Evolutionary conservation across 2,113 vertebrate species (phyloP), one percentile per base, ranked within the genome.

Genomic region (Ageneiosus marmoratus): DNA sequence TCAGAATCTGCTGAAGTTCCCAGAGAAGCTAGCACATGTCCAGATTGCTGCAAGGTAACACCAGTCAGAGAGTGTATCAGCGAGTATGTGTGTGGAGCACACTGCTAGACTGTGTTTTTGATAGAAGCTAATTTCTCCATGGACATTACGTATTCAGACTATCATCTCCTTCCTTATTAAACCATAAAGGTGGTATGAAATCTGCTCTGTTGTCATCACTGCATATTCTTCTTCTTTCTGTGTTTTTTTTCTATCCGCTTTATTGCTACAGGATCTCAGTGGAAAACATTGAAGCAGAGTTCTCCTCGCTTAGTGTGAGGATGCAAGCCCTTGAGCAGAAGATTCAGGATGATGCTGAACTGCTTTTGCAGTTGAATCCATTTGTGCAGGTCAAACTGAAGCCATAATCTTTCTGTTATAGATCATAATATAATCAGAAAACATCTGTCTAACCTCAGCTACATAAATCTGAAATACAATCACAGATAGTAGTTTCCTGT

Each of bases 41-140:
- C 96, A 97, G 79, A 96, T 96, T 77, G 96, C 98, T 0, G 92
- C 96, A 74, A 96, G 97, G 98, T 99, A 91, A 94, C 13, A n/a
- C n/a, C n/a, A n/a, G n/a, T 48, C 69, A 8, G 69, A 0, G 65
- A 9, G 32, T 13, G 15, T 69, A 10, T 70, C 20, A 24, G 37
- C 1, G 67, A 24, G 22, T 44, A 10, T 44, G 9, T 70, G 67
- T 70, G 22, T 46, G 24, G 22, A 27, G 13, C 12, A 58, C 56
- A 37, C 32, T 8, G 3, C 5, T 16, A 22, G 18, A 60, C n/a
- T 10, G 4, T 27, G 13, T 60, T 60, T 27, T 12, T 60, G 56
- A n/a, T 60, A 60, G n/a, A 60, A n/a, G 24, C n/a, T n/a, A 24
- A 60, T 55, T 5, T 55, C 51, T 55, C 51, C 51, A 55, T 15